Conservation (phyloP, 2,888 invertebrate genomes). For the Drosophila cracens region DNA sequence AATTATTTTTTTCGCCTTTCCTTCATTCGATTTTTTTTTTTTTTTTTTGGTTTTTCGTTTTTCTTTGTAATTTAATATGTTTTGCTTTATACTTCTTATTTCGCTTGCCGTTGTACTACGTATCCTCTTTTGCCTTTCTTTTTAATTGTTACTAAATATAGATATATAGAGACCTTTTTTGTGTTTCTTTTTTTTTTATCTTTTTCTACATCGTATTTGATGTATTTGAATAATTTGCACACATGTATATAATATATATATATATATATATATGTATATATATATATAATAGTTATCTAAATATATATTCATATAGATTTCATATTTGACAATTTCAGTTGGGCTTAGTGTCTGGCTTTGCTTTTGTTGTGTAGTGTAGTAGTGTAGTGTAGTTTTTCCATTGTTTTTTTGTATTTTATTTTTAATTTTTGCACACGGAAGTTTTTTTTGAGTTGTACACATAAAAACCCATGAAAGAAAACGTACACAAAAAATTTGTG, state of each 20-base stretch:
- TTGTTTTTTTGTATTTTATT: slow-evolving; percentile 26
- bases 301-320: slow-evolving; percentile 77
- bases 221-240: slow-evolving; percentile 78
- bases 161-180: slow-evolving; percentile 62
- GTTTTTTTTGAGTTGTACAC: slow-evolving; percentile 67
- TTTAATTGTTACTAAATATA: slow-evolving; percentile 73
- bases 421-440: slow-evolving; percentile 69
- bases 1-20: slow-evolving; percentile 70
- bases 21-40: slow-evolving; percentile 20
- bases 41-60: slow-evolving; percentile 26
- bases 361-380: slow-evolving; percentile 67
- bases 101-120: slow-evolving; percentile 82
- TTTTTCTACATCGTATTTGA: slow-evolving; percentile 50
- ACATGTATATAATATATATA: slow-evolving; percentile 70
- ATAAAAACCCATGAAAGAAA: slow-evolving; percentile 66
- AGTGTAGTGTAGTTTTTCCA: slow-evolving; percentile 30
- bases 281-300: slow-evolving; percentile 78
- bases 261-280: slow-evolving; percentile 54
- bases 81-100: slow-evolving; percentile 76
- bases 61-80: slow-evolving; percentile 48
- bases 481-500: slow-evolving; percentile 64
- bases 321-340: slow-evolving; percentile 80
- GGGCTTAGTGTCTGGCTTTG: slow-evolving; percentile 76
- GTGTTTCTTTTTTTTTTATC: slow-evolving; percentile 22
- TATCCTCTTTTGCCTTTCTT: slow-evolving; percentile 64